Evolutionary conservation across 2,113 vertebrate species (phyloP).

Genomic region (Bungarus multicinctus): DNA sequence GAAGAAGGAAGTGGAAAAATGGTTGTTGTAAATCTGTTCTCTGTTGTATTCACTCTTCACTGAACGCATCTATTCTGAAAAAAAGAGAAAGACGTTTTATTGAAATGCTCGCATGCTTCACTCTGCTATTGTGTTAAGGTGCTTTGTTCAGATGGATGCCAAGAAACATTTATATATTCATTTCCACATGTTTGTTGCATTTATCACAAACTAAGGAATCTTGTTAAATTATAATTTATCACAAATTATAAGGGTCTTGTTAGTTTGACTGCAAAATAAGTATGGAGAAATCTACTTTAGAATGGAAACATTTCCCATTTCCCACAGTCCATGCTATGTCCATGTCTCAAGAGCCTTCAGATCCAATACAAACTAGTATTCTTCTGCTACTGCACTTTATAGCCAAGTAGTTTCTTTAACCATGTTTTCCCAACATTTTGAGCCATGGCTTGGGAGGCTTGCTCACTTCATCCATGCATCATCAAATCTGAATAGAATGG

Average conservation of each 20-base stretch:
- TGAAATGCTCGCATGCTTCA: slow-evolving; percentile 32
- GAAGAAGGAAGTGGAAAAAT: slow-evolving; percentile 30
- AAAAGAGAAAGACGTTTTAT: slow-evolving; percentile 13
- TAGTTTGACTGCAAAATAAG: slow-evolving; percentile 3
- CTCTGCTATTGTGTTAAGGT: slow-evolving; percentile 1
- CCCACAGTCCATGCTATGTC: not conserved
- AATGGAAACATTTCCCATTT: not conserved
- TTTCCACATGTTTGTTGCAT: not conserved
- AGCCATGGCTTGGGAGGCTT: not conserved
- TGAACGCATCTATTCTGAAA: slow-evolving; percentile 32
- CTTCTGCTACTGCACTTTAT: not conserved
- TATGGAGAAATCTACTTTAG: not conserved
- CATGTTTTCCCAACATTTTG: not conserved
- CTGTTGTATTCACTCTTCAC: slow-evolving; percentile 31
- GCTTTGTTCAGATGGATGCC: not conserved
- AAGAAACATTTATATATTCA: not conserved
- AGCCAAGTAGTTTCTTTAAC: not conserved
- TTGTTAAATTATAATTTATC: not conserved
- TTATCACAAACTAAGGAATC: not conserved
- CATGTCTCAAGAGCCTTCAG: not conserved
- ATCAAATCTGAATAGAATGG: not conserved
- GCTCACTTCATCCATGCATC: not conserved
- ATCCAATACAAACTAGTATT: not conserved
- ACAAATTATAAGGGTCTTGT: not conserved
- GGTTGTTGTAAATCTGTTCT: not conserved